These are phyloP conservation scores for Pseudonaja textilis DNA, from an alignment of 2,113 vertebrate genomes.

Conservation along the genomic window DNA sequence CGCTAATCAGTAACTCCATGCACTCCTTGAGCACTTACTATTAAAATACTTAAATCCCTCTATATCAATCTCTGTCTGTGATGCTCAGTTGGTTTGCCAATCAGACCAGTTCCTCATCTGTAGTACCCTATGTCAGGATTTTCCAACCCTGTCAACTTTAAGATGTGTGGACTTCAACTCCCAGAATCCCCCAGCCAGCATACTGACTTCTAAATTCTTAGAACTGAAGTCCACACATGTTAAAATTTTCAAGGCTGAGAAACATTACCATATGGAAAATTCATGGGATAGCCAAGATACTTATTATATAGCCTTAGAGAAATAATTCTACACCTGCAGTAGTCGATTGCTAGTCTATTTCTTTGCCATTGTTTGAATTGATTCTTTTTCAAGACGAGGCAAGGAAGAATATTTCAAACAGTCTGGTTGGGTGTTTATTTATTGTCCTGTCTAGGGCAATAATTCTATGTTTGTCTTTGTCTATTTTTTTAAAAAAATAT, in stretches of 20 bases:
- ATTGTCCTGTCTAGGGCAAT: not conserved
- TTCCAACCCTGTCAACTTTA: not conserved
- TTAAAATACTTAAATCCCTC: not conserved
- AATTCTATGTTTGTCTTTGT: not conserved
- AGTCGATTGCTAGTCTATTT: not conserved
- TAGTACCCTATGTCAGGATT: not conserved
- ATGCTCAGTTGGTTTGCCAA: not conserved
- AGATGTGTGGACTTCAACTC: not conserved
- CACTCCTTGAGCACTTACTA: not conserved
- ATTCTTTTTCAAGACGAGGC: not conserved
- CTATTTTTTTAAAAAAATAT: not conserved
- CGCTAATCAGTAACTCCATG: not conserved
- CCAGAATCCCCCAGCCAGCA: not conserved
- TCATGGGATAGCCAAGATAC: not conserved
- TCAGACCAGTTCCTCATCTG: not conserved
- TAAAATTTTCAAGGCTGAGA: not conserved
- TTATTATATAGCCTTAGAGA: not conserved
- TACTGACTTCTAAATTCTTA: not conserved
- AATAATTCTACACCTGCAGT: not conserved
- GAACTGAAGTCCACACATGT: not conserved
- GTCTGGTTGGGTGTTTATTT: not conserved
- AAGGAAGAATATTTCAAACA: not conserved
- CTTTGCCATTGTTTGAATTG: not conserved
- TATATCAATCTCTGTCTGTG: not conserved
- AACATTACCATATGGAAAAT: not conserved